Percentiles rank a stretch among this genome's conserved stretches.
Evolutionary conservation across 2,888 invertebrate species (phyloP).

Genomic region (Machimus rusticus): DNA sequence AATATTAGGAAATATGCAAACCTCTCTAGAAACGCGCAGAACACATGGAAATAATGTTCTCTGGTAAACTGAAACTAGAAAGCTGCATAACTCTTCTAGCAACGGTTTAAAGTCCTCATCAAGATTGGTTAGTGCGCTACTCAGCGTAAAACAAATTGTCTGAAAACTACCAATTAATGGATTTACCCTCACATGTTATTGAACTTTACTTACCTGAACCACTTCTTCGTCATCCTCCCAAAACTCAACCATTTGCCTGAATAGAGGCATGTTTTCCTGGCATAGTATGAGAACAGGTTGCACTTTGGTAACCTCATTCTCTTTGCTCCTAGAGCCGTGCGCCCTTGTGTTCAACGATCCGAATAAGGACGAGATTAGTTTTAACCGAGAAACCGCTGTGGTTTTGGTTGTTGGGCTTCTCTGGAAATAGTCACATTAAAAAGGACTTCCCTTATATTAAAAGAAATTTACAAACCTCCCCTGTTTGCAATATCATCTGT

Average conservation of each 20-base stretch:
- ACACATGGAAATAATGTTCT: conserved; percentile 74
- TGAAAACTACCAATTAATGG: conserved; percentile 57
- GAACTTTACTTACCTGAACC: conserved; percentile 67
- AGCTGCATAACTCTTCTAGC: conserved; percentile 72
- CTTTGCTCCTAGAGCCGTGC: conserved; percentile 57
- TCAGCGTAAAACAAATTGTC: conserved; percentile 77
- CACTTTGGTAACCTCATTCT: conserved; percentile 55
- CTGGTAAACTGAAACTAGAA: conserved; percentile 74
- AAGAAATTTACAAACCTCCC: conserved; percentile 60
- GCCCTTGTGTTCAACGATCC: conserved; percentile 67
- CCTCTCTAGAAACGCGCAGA: conserved; percentile 78
- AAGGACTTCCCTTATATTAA: neutral
- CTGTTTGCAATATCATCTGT: conserved; percentile 65
- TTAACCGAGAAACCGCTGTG: conserved; percentile 69
- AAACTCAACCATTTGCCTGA: conserved; percentile 68
- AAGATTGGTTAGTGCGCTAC: conserved; percentile 75
- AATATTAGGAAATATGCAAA: conserved; percentile 57
- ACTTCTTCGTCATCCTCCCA: conserved; percentile 72
- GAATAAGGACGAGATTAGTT: conserved; percentile 74
- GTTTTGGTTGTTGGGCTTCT: conserved; percentile 57
- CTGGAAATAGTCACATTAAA: neutral
- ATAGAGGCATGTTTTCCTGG: conserved; percentile 70
- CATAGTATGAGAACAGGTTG: conserved; percentile 69
- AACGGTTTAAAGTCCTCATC: conserved; percentile 75
- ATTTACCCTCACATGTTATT: neutral